Evolutionary conservation across 2,113 vertebrate genomes (phyloP).

Genomic region (Corvus moneduloides): DNA sequence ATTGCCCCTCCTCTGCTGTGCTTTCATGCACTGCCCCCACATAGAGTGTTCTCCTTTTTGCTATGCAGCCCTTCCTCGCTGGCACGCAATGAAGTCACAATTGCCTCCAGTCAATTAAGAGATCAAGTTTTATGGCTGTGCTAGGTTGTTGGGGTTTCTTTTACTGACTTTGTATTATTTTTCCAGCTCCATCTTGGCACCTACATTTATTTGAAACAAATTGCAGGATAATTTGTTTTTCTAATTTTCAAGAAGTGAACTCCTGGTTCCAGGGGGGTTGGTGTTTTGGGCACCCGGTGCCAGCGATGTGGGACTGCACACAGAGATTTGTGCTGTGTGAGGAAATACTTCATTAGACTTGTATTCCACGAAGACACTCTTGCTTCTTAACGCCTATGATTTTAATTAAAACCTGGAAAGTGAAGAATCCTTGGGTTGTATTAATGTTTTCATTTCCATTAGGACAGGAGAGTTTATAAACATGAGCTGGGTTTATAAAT

Average conservation of each 20-base stretch:
- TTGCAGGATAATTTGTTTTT: slow-evolving; percentile 69
- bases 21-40: neutral
- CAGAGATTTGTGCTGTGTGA: slow-evolving; percentile 67
- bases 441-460: slow-evolving; percentile 82
- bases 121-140: slow-evolving; percentile 14
- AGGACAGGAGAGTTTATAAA: slow-evolving; percentile 79
- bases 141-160: neutral
- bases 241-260: slow-evolving; percentile 59
- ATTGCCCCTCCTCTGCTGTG: neutral
- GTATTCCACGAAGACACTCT: slow-evolving; percentile 76
- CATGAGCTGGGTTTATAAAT: slow-evolving; percentile 78
- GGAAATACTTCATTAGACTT: slow-evolving; percentile 79
- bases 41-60: neutral
- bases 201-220: slow-evolving; percentile 65
- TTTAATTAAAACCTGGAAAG: slow-evolving; percentile 85
- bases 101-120: slow-evolving; percentile 54
- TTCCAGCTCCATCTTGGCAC: slow-evolving; percentile 41
- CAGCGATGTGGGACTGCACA: slow-evolving; percentile 60
- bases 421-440: slow-evolving; percentile 79
- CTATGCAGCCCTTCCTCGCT: neutral
- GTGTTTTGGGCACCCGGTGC: slow-evolving; percentile 37
- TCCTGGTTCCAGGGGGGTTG: slow-evolving; percentile 22
- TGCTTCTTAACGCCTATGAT: slow-evolving; percentile 78
- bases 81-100: neutral
- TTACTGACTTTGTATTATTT: slow-evolving; percentile 40